Percentiles rank a stretch among this genome's conserved stretches.
Evolutionary conservation across 2,113 vertebrate genomes (phyloP).

Genomic region (Chrysemys picta): DNA sequence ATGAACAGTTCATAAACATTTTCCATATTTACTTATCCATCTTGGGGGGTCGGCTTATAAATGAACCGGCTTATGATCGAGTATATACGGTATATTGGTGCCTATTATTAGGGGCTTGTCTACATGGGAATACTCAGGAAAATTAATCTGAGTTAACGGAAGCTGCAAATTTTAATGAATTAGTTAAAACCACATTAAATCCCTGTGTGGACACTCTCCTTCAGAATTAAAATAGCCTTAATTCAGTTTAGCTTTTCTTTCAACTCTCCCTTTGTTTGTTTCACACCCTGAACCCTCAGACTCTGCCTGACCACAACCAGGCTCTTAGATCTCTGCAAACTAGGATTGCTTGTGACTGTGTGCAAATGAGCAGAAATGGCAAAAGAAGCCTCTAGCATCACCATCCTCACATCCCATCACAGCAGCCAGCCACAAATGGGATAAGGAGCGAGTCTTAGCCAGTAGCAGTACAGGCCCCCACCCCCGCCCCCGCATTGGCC

Average conservation of each 20-base stretch:
- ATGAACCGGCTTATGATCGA: too few species aligned
- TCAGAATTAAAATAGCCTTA: background rate
- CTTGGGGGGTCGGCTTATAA: too few species aligned
- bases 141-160: background rate
- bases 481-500: background rate
- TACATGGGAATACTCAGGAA: background rate
- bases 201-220: background rate
- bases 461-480: background rate
- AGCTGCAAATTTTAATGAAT: background rate
- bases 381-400: background rate
- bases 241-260: background rate
- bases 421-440: background rate
- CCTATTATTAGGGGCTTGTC: background rate
- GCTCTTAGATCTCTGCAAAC: background rate
- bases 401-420: background rate
- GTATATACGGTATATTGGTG: background rate
- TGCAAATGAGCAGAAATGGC: background rate
- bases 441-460: background rate
- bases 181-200: background rate
- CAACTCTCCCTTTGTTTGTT: background rate
- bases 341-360: background rate
- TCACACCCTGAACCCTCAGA: background rate
- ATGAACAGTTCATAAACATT: too few species aligned
- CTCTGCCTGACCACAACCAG: background rate
- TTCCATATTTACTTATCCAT: too few species aligned